Conservation (phyloP, 2,888 invertebrate species). For the Agrilus biguttatus region DNA sequence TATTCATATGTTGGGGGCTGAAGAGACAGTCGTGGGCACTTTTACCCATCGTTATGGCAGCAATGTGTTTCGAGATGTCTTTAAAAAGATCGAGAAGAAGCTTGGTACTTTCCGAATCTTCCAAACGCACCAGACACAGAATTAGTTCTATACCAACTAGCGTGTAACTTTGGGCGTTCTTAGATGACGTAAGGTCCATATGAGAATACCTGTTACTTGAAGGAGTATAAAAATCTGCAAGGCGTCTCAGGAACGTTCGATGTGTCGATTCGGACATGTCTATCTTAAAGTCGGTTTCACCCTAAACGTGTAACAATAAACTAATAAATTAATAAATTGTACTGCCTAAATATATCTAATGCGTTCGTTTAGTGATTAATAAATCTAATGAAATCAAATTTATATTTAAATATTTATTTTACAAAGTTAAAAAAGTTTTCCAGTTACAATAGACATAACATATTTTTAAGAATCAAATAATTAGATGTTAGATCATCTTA, state of each 20-base stretch:
- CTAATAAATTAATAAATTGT: conserved; percentile 6
- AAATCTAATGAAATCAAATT: no score
- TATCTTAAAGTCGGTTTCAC: conserved; percentile 25
- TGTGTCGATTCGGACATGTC: conserved; percentile 50
- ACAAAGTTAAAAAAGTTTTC: conserved; percentile 13
- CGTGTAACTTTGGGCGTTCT: conserved; percentile 46
- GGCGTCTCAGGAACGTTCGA: conserved; percentile 53
- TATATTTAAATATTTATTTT: no score
- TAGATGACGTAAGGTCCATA: conserved; percentile 52
- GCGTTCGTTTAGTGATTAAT: no score
- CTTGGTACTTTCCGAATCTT: conserved; percentile 50
- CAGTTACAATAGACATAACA: no score
- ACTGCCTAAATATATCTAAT: no score
- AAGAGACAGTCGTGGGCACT: conserved; percentile 78
- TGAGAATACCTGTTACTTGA: conserved; percentile 78
- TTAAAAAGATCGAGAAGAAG: conserved; percentile 63
- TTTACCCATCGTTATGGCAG: conserved; percentile 54
- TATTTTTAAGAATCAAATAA: background rate
- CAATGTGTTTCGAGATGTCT: conserved; percentile 64
- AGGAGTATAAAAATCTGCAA: conserved; percentile 77
- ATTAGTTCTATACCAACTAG: conserved; percentile 59
- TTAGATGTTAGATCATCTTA: background rate
- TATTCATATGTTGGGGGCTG: conserved; percentile 75
- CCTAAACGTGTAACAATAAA: conserved; percentile 17
- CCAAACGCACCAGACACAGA: conserved; percentile 48